Conservation (phyloP, 2,113 vertebrate genomes). For the Macaca mulatta region DNA sequence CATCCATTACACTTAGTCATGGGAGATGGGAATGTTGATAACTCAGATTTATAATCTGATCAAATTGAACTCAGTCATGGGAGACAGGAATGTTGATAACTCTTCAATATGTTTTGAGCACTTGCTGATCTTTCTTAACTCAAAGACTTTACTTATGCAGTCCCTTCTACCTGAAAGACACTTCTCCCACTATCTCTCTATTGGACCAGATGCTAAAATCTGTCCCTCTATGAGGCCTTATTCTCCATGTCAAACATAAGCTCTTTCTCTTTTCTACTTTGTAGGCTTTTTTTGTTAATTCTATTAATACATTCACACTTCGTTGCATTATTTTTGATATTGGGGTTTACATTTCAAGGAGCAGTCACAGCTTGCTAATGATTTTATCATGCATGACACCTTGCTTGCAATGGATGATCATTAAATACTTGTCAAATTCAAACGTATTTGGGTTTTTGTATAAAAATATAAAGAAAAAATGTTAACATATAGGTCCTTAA, state of each 20-base stretch:
- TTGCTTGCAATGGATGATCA: not conserved
- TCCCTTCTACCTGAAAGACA: not conserved
- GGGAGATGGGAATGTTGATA: not conserved
- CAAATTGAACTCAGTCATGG: not conserved
- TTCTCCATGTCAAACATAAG: not conserved
- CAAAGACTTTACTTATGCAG: not conserved
- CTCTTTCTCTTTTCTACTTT: not conserved
- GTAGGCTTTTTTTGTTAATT: not conserved
- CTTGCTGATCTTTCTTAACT: conserved; percentile 22
- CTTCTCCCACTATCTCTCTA: not conserved
- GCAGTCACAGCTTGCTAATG: not conserved
- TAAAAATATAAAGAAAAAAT: not conserved
- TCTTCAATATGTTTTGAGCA: not conserved
- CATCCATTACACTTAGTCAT: not conserved
- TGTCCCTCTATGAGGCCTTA: not conserved
- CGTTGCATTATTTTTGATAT: not conserved
- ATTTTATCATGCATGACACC: not conserved
- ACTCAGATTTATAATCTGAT: conserved; percentile 1
- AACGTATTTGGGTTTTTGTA: not conserved
- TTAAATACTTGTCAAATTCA: not conserved
- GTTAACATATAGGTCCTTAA: not conserved
- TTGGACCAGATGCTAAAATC: not conserved
- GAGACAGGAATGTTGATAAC: not conserved
- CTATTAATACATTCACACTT: not conserved
- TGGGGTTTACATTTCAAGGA: not conserved